These are phyloP conservation scores for Antrozous pallidus DNA, from an alignment of 2,797 vertebrate genomes.

Conservation along the genomic window DNA sequence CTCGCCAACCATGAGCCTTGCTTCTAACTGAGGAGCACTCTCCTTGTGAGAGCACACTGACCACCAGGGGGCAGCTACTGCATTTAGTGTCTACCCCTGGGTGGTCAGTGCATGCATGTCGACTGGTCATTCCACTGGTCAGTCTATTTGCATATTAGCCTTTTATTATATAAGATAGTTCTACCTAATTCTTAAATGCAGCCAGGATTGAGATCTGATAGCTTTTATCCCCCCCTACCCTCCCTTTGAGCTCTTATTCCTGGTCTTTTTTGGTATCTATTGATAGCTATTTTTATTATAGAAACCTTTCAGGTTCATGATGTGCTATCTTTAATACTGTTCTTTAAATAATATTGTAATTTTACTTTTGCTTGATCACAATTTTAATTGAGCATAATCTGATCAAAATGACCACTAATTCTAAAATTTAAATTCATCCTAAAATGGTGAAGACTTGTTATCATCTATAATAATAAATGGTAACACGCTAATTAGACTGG, in stretches of 20 bases:
- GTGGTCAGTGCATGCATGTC: too few species aligned
- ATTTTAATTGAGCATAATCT: background rate
- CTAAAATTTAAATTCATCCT: background rate
- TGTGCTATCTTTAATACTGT: background rate
- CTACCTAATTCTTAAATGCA: background rate
- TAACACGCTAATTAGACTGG: too few species aligned
- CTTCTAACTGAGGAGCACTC: too few species aligned
- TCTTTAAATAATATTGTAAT: background rate
- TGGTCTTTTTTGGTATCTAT: background rate
- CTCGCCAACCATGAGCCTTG: too few species aligned
- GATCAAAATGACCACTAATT: background rate
- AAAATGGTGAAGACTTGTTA: background rate
- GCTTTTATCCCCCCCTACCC: too few species aligned
- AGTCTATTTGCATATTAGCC: too few species aligned
- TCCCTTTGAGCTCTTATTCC: background rate
- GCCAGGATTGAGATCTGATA: background rate
- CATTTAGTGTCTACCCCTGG: too few species aligned
- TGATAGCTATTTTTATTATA: background rate
- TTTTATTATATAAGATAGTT: too few species aligned
- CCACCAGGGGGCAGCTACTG: too few species aligned
- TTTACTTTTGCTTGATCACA: background rate
- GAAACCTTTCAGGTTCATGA: background rate
- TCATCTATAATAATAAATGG: background rate
- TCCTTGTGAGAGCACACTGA: too few species aligned
- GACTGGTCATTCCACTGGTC: too few species aligned